Evolutionary conservation across 2,888 invertebrate genomes (phyloP), one percentile per base, ranked within the genome.

Genomic region (Uropetala carovei): DNA sequence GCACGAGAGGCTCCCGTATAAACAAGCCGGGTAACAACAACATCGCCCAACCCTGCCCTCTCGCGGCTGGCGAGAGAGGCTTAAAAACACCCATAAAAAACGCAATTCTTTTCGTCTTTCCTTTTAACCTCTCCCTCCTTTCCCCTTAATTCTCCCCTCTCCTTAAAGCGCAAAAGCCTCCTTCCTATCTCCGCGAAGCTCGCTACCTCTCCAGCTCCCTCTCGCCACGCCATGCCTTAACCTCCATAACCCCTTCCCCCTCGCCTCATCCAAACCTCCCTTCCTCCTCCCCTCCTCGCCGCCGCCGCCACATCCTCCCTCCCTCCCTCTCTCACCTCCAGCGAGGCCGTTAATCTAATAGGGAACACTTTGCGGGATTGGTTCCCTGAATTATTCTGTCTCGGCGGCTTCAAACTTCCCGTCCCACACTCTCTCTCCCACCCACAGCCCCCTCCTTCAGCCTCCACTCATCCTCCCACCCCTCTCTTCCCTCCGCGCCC

Each of bases 331-430:
- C 60, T 60, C 60, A 60, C 89, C 64, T 64, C 89, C 30, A 43
- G 68, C 89, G 64, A 89, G 89, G 64, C 89, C 89, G 89, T 89
- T 89, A 89, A 89, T 89, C 89, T 89, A 89, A 89, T 89, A 89
- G 64, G 89, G 89, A 89, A 89, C 89, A 89, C 89, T 89, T 64
- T 68, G 68, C 89, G 89, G 89, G 89, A 89, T 89, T 89, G 89
- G 89, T 89, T 89, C 89, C 89, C 89, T 89, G 68, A 89, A 89
- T 89, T 89, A 89, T 89, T 89, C 89, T 68, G 89, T 89, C 89
- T 64, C 89, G 89, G 68, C 89, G 68, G 89, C 89, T 89, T 89
- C 89, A 89, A 89, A 89, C 64, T 89, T 89, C 64, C 64, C 89
- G 60, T 64, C 60, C 89, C 14, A 27, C 60, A 30, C 18, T 30